A percentile compares a stretch with the other conserved stretches of the same genome.
Conservation (phyloP, 2,113 vertebrate genomes). For the Rhinolophus ferrumequinum region DNA sequence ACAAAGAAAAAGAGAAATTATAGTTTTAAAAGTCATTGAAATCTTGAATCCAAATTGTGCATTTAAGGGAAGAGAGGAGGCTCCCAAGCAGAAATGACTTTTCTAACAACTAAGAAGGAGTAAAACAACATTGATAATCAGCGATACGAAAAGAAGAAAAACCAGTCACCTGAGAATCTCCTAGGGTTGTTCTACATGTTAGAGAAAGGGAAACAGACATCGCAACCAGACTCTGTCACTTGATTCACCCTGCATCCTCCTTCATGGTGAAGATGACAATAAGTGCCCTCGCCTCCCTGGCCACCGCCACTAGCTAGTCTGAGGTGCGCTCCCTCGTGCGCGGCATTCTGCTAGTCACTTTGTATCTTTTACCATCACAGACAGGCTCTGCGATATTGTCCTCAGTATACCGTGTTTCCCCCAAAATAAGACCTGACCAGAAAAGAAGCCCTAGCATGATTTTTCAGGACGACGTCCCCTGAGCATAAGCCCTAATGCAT, state of each 20-base stretch:
- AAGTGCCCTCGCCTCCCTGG: fast-evolving
- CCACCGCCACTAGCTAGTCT: fast-evolving
- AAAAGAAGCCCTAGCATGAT: no score
- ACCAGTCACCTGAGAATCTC: background rate
- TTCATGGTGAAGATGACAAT: background rate
- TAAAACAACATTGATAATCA: background rate
- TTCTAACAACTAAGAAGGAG: background rate
- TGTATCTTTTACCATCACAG: background rate
- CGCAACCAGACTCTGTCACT: background rate
- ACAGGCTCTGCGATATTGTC: background rate
- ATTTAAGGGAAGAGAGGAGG: background rate
- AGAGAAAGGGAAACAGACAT: background rate
- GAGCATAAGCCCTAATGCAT: no score
- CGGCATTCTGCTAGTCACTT: background rate
- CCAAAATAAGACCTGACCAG: no score
- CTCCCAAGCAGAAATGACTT: background rate
- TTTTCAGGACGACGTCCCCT: no score
- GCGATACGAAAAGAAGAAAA: background rate
- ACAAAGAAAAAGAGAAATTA: background rate
- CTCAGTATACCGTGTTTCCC: background rate
- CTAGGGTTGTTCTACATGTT: background rate
- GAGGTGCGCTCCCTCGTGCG: no score
- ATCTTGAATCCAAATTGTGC: background rate
- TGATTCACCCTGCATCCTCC: background rate
- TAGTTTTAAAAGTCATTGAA: background rate